Conservation (phyloP, 2,797 vertebrate genomes). For the Uromys caudimaculatus region DNA sequence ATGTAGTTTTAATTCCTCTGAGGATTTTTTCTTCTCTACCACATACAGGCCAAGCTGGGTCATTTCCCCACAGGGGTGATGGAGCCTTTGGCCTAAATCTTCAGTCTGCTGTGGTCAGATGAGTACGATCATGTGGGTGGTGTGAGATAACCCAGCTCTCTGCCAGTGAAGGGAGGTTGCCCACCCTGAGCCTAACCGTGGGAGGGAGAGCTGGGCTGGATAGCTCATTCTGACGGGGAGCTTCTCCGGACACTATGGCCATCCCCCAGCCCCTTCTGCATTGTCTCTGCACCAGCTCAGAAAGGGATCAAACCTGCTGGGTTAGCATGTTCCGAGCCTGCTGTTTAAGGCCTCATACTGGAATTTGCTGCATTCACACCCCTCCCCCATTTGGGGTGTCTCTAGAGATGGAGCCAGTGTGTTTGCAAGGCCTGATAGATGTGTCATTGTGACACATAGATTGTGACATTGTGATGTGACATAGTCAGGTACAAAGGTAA, state of each 20-base stretch:
- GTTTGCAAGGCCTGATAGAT: background rate
- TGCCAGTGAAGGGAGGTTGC: background rate
- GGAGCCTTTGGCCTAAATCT: background rate
- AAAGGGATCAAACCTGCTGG: accelerated
- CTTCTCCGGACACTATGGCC: background rate
- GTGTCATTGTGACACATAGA: no score
- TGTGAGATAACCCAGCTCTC: background rate
- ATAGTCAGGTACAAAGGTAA: background rate
- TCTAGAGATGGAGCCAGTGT: accelerated
- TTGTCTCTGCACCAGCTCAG: accelerated
- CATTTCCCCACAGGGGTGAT: background rate
- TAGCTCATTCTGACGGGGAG: background rate
- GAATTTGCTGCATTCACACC: accelerated
- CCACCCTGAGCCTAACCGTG: no score
- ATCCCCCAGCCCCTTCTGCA: background rate
- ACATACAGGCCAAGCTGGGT: background rate
- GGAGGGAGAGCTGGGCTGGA: background rate
- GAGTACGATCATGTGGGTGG: background rate
- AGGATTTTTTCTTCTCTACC: background rate
- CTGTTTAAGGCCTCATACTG: accelerated
- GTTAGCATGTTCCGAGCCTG: accelerated
- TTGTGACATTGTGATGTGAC: background rate
- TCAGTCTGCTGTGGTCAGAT: background rate
- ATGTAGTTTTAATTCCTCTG: background rate
- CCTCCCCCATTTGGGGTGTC: accelerated